Evolutionary conservation across 2,888 invertebrate species (phyloP).

Genomic region (Cerceris rybyensis): DNA sequence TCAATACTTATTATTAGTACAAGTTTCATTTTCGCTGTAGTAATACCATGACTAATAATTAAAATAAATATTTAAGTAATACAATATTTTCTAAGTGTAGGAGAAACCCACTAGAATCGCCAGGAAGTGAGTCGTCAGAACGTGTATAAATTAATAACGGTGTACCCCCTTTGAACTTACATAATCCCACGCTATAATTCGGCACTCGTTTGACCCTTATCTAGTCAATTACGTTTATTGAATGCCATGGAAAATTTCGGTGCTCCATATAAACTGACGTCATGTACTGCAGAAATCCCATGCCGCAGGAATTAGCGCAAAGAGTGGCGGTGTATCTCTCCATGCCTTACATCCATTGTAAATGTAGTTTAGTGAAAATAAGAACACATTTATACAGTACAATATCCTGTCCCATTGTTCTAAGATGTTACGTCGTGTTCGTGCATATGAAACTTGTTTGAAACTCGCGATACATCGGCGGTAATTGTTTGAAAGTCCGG

Average conservation of each 20-base stretch:
- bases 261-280: constrained; percentile 14
- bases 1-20: background rate
- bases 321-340: background rate
- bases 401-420: no score
- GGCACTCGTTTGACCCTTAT: constrained; percentile 53
- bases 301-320: background rate
- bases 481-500: no score
- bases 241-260: constrained; percentile 54
- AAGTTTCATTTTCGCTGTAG: no score
- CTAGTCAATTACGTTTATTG: constrained; percentile 57
- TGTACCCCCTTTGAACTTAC: constrained; percentile 45
- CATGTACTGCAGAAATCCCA: background rate
- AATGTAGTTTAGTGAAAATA: background rate
- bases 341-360: no score
- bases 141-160: constrained; percentile 31
- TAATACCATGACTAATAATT: no score
- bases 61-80: no score
- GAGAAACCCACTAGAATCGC: constrained; percentile 7
- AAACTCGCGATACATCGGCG: no score
- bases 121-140: constrained; percentile 52
- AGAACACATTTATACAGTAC: background rate
- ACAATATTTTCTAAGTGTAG: background rate
- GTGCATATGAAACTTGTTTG: no score
- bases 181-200: constrained; percentile 45
- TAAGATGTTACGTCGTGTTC: no score